Conservation (phyloP, 2,113 vertebrate species). For the Phalacrocorax pelagicus region DNA sequence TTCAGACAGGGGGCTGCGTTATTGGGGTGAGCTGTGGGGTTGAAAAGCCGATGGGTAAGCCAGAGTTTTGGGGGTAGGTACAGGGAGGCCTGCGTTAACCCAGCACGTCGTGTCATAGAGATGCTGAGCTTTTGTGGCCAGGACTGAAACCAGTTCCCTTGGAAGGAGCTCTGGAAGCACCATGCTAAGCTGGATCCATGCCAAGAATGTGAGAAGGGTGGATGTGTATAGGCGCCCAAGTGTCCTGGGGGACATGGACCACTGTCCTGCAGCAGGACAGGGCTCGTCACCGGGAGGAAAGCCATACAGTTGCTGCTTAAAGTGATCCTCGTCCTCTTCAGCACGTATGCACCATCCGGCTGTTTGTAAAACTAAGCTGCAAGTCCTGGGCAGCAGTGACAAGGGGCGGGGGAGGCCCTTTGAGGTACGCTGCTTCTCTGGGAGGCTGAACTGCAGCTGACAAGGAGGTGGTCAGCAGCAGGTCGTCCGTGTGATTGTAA, state of each 20-base stretch:
- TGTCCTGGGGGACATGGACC: no score
- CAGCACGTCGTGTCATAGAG: accelerated
- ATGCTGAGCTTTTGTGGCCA: neutral
- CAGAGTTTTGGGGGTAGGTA: neutral
- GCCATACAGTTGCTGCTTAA: neutral
- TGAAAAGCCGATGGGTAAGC: neutral
- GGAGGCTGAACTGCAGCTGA: accelerated
- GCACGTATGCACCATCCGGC: accelerated
- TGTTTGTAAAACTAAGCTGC: neutral
- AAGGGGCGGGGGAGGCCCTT: accelerated
- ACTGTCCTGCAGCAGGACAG: neutral
- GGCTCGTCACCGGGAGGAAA: neutral
- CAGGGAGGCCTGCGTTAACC: neutral
- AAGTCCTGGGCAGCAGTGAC: neutral
- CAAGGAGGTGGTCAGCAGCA: accelerated
- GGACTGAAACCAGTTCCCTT: neutral
- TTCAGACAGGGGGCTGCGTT: neutral
- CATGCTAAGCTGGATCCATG: neutral
- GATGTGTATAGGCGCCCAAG: accelerated
- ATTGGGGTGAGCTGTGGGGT: neutral
- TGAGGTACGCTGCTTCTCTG: neutral
- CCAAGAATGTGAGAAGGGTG: accelerated
- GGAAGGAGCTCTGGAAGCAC: neutral
- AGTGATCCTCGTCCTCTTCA: neutral
- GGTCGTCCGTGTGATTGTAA: accelerated